Evolutionary conservation across 1,140 invertebrate species (phyloP).

Genomic region (Nasonia giraulti): DNA sequence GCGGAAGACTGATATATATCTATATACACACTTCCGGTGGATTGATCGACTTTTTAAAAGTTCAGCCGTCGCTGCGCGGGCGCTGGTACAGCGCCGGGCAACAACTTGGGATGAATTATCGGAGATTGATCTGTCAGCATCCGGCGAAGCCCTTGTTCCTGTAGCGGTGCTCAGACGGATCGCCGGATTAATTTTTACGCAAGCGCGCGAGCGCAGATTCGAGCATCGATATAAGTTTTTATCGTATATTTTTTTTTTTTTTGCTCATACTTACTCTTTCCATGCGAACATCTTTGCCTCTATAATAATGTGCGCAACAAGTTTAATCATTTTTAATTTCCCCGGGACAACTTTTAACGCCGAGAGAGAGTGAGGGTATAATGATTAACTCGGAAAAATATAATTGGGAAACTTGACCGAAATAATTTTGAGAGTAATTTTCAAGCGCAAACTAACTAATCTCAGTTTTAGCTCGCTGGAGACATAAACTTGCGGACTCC

Average conservation of each 20-base stretch:
- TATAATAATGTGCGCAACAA: background rate
- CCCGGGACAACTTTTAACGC: no score
- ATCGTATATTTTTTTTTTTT: no score
- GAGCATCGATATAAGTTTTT: no score
- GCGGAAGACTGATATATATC: background rate
- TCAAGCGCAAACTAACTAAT: slow-evolving; percentile 36
- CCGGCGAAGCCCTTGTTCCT: background rate
- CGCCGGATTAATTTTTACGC: no score
- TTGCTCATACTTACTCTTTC: no score
- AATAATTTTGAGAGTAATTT: slow-evolving; percentile 40
- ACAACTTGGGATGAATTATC: slow-evolving; percentile 36
- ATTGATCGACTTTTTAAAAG: slow-evolving; percentile 39
- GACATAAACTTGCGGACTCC: slow-evolving; percentile 22
- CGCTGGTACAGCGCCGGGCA: background rate
- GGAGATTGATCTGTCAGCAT: slow-evolving; percentile 18
- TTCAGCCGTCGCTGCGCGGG: background rate
- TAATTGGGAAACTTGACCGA: slow-evolving; percentile 21
- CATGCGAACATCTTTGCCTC: no score
- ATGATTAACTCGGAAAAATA: slow-evolving; percentile 25
- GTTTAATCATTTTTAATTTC: slow-evolving; percentile 32
- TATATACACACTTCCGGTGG: background rate
- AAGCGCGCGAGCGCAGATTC: no score
- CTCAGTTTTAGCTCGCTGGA: slow-evolving; percentile 24
- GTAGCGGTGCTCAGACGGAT: no score
- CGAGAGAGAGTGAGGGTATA: background rate